Evolutionary conservation across 2,113 vertebrate genomes (phyloP).

Genomic region (Chamaea fasciata): DNA sequence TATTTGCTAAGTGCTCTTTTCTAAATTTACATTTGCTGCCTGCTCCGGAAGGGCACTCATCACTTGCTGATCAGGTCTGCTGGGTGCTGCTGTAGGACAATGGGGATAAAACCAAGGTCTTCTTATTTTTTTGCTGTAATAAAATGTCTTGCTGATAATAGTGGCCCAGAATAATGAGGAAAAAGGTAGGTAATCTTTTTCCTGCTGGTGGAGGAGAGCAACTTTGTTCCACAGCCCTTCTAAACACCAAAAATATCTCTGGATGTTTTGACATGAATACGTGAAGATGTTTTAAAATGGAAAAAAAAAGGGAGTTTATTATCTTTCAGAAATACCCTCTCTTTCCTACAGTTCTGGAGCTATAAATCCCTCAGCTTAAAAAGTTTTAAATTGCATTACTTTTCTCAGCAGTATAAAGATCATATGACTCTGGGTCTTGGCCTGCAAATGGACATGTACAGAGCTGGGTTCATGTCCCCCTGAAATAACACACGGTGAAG

Average conservation of each 20-base stretch:
- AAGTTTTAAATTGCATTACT: neutral
- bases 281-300: neutral
- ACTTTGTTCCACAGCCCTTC: neutral
- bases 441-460: neutral
- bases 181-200: neutral
- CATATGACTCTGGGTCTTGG: neutral
- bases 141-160: neutral
- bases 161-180: neutral
- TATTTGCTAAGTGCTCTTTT: conserved; percentile 15
- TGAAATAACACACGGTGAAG: neutral
- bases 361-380: neutral
- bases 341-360: neutral
- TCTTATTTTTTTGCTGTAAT: neutral
- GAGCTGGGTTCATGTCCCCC: neutral
- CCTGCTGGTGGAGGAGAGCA: neutral
- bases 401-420: neutral
- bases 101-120: neutral
- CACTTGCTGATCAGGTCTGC: neutral
- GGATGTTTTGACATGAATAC: neutral
- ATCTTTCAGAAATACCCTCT: neutral
- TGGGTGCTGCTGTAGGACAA: neutral
- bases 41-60: neutral
- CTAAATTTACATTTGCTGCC: neutral
- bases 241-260: neutral
- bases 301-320: neutral